Evolutionary conservation across 2,888 invertebrate genomes (phyloP), one percentile per base, ranked within the genome.

Genomic region (Apomyelois bistriatella): DNA sequence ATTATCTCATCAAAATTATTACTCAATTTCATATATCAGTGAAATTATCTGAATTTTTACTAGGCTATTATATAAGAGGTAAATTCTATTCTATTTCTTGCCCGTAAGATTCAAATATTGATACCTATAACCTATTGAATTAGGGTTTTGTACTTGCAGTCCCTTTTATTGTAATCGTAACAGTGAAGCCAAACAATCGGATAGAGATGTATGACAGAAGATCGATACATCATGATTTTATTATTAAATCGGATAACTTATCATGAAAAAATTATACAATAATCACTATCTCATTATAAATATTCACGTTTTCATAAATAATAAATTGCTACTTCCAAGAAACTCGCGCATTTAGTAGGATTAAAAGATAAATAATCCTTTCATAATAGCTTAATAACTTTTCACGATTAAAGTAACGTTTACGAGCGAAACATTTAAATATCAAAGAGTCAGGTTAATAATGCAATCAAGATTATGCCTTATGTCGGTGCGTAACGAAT

Each of bases 401-500:
- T 58, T 58, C 54, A 53, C 51, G 54, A 54, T 61, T 57, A 57
- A 59, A 60, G 54, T 58, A 53, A 50, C 53, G 48, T 36, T 56
- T 59, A 59, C 58, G 53, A 54, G 57, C 56, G 53, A 58, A 58
- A 56, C 53, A 58, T 60, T 64, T 56, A 53, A 59, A 63, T 61
- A 66, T 62, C 56, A 57, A 60, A 61, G 60, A 56, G 52, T 56
- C 48, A 59, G 55, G 55, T 59, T 62, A 61, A 62, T 63, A 62
- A 64, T 58, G 58, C 61, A 63, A 63, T 63, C 59, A 58, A 61
- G 59, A 62, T 65, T 67, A 67, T 53, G 47, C 54, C 54, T 64
- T 64, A 64, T 50, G 41, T 54, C 53, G 58, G 53, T 56, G 59
- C 62, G 58, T 65, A 60, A 57, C 63, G 62, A 62, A 63, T 60